A percentile compares a stretch with the other conserved stretches of the same genome.
Evolutionary conservation across 2,888 invertebrate species (phyloP).

Genomic region (Enoplolaimus lenunculus): DNA sequence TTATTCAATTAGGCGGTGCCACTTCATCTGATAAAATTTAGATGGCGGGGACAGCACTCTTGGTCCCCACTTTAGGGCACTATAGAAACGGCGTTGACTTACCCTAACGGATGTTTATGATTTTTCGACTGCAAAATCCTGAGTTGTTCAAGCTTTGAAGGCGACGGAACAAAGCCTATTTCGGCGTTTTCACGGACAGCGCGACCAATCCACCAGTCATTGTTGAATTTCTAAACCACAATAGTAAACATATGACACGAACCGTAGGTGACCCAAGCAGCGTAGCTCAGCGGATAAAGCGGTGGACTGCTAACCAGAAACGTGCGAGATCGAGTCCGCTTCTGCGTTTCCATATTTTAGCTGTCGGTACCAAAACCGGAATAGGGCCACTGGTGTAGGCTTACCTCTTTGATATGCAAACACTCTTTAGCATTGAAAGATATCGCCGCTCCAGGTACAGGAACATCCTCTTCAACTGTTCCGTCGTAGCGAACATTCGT

Average conservation of each 20-base stretch:
- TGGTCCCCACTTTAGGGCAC: no score
- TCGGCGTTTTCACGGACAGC: conserved; percentile 92
- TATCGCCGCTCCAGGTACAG: conserved; percentile 88
- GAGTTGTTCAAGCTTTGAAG: conserved; percentile 88
- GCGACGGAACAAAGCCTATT: conserved; percentile 97
- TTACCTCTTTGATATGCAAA: conserved; percentile 84
- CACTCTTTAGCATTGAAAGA: conserved; percentile 90
- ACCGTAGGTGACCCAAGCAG: no score
- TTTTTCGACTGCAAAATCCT: conserved; percentile 44
- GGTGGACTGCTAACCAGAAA: no score
- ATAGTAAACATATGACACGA: conserved; percentile 31
- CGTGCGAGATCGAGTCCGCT: no score
- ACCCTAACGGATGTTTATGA: no score
- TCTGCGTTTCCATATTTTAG: no score
- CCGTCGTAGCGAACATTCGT: conserved; percentile 97
- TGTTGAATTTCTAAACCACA: conserved; percentile 77
- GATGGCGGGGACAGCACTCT: no score
- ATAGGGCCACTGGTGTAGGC: no score
- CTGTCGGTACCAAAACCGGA: no score
- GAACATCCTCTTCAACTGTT: conserved; percentile 84
- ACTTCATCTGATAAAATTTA: no score
- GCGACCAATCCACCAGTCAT: conserved; percentile 99
- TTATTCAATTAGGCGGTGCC: no score
- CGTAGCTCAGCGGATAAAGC: not conserved
- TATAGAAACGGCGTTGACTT: no score